Evolutionary conservation across 2,113 vertebrate genomes (phyloP).

Genomic region (Geothlypis trichas): DNA sequence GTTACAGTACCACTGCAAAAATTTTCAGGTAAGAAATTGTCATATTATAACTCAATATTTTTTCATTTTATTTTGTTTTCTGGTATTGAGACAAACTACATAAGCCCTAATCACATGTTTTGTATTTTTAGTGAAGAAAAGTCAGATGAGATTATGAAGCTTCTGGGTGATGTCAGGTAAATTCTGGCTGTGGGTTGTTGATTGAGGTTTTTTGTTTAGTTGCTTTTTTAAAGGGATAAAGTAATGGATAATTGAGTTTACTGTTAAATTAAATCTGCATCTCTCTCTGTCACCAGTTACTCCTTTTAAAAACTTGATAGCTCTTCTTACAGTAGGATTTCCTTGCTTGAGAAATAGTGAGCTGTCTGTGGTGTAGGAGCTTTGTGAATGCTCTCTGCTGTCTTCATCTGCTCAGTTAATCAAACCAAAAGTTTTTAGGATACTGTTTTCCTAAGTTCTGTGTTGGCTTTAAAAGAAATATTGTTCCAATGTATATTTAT

Average conservation of each 20-base stretch:
- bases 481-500: background rate
- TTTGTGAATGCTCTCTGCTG: background rate
- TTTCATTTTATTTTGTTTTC: background rate
- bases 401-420: background rate
- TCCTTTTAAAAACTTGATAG: background rate
- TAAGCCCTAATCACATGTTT: background rate
- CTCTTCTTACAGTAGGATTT: background rate
- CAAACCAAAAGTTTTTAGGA: background rate
- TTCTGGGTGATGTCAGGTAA: slow-evolving; percentile 95
- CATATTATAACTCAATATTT: background rate
- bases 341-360: background rate
- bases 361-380: background rate
- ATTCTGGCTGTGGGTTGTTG: background rate
- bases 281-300: background rate
- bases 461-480: background rate
- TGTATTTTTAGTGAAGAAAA: slow-evolving; percentile 91
- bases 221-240: background rate
- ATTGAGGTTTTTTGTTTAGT: no score
- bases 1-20: slow-evolving; percentile 94
- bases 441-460: background rate
- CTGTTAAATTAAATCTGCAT: background rate
- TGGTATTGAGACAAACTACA: background rate
- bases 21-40: slow-evolving; percentile 89
- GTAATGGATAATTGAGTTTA: background rate
- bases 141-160: slow-evolving; percentile 96